phyloP scores from a whole-genome alignment of 2,888 invertebrate species.

The Pristionchus exspectatus region DNA sequence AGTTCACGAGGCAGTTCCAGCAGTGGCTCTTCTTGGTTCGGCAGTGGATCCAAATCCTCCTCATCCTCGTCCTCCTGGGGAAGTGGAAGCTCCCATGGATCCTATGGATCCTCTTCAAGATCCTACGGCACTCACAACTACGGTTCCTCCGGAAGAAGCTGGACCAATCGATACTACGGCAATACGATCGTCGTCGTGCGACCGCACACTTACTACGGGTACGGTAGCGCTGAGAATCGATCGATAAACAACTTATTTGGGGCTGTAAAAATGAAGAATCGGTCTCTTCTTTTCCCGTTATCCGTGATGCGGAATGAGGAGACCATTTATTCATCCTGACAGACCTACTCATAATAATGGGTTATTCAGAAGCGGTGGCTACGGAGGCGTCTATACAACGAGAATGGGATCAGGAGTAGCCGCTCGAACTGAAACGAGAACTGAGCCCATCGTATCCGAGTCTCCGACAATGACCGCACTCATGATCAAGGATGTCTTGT shows the following conservation, averaged over 20 bases:
- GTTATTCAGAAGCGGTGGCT: not conserved
- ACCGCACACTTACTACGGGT: constrained; percentile 23
- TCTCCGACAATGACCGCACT: not conserved
- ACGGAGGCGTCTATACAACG: not conserved
- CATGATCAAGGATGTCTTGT: not conserved
- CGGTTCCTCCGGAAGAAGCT: not conserved
- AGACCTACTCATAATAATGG: not conserved
- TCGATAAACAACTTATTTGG: not conserved
- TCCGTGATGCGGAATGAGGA: too few species aligned
- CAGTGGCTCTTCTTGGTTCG: not conserved
- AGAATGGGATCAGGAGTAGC: not conserved
- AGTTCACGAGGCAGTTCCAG: not conserved
- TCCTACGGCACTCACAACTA: not conserved
- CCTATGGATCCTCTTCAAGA: not conserved
- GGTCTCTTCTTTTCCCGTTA: too few species aligned
- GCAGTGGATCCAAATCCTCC: not conserved
- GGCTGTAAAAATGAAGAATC: too few species aligned
- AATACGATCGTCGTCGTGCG: not conserved
- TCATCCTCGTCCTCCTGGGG: constrained; percentile 9
- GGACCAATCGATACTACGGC: constrained; percentile 28
- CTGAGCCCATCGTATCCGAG: not conserved
- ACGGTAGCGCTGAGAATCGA: not conserved
- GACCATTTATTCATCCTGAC: too few species aligned
- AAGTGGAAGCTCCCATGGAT: not conserved
- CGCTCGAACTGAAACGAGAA: not conserved